These are phyloP conservation scores for Rousettus madagascariensis DNA, from an alignment of 2,797 vertebrate species.

Conservation along the genomic window DNA sequence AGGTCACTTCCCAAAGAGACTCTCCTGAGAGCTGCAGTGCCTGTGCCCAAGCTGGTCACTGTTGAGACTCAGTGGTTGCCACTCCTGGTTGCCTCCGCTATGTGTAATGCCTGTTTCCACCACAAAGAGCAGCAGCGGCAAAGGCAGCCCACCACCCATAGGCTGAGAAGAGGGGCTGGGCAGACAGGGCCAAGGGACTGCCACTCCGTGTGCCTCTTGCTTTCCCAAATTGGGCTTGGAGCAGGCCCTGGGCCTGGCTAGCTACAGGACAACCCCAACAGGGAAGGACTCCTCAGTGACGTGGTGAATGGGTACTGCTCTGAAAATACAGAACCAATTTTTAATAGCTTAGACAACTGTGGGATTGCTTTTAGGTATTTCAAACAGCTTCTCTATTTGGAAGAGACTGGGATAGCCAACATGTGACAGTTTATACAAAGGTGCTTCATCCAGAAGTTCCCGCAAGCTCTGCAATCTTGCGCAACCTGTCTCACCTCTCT, in stretches of 20 bases:
- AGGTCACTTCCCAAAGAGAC: background rate
- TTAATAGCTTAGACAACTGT: background rate
- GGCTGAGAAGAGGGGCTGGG: background rate
- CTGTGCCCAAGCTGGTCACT: background rate
- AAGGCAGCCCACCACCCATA: background rate
- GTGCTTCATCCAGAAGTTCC: background rate
- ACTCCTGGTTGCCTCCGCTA: background rate
- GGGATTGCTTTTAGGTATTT: background rate
- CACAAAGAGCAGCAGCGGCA: background rate
- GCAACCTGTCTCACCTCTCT: background rate
- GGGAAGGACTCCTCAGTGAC: background rate
- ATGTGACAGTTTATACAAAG: background rate
- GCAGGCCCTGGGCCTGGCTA: background rate
- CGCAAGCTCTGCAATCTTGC: background rate
- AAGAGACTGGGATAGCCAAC: background rate
- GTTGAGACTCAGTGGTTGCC: background rate
- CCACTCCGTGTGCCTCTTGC: fast-evolving
- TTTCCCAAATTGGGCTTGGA: background rate
- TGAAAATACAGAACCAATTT: background rate
- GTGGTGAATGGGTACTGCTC: background rate
- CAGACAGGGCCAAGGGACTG: fast-evolving
- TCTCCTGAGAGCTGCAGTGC: background rate
- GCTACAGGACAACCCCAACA: background rate
- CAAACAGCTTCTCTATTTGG: background rate
- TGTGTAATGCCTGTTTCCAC: background rate